Conservation (phyloP, 2,113 vertebrate species). For the Percopsis transmontana region DNA sequence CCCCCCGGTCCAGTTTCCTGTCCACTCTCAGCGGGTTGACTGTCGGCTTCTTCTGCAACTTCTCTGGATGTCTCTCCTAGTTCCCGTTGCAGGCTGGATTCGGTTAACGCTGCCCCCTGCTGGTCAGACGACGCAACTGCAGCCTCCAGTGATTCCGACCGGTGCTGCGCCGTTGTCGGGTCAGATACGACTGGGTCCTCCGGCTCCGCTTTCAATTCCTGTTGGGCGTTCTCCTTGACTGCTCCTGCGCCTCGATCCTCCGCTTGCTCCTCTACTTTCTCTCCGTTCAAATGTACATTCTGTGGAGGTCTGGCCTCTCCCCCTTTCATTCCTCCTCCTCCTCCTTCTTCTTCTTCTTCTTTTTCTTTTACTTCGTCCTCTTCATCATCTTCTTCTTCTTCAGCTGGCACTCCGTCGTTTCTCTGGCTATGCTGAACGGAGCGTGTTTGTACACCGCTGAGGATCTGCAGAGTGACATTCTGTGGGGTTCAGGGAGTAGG, state of each 20-base stretch:
- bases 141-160: neutral
- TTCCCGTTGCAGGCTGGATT: neutral
- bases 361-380: slow-evolving; percentile 24
- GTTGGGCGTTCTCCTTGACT: neutral
- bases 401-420: slow-evolving; percentile 51
- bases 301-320: slow-evolving; percentile 16
- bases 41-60: neutral
- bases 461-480: slow-evolving; percentile 89
- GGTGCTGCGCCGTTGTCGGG: neutral
- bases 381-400: slow-evolving; percentile 20
- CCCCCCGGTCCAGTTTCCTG: neutral
- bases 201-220: no score
- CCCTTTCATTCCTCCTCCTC: neutral
- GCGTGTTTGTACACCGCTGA: slow-evolving; percentile 66
- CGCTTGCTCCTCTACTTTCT: slow-evolving; percentile 20
- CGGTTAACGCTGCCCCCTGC: neutral
- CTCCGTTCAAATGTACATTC: neutral
- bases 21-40: slow-evolving; percentile 6
- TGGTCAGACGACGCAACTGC: neutral
- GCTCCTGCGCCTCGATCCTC: neutral
- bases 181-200: no score
- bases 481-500: slow-evolving; percentile 49
- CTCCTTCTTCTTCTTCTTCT: slow-evolving; percentile 15
- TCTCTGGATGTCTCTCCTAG: slow-evolving; percentile 1
- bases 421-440: slow-evolving; percentile 38